phyloP scores from a whole-genome alignment of 2,797 vertebrate genomes.

The Jordanella pulchra region DNA sequence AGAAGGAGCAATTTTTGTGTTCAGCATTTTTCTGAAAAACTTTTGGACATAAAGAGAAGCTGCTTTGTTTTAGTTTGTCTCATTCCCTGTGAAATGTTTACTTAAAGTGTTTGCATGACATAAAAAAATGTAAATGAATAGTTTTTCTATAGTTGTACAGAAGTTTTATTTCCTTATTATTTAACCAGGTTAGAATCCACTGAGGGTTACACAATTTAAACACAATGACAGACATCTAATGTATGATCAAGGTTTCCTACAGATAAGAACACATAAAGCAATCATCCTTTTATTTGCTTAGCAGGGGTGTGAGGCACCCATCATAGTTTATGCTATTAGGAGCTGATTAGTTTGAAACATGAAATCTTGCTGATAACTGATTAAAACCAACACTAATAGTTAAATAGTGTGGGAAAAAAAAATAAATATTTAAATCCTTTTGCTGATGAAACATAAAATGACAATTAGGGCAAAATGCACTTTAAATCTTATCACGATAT shows the following conservation, averaged over 20 bases:
- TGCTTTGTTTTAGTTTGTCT: background rate
- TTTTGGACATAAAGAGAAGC: background rate
- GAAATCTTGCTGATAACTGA: too few species aligned
- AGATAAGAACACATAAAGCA: too few species aligned
- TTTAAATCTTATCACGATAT: too few species aligned
- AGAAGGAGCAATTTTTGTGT: background rate
- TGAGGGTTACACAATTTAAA: background rate
- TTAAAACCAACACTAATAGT: too few species aligned
- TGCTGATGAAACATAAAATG: too few species aligned
- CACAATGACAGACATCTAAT: background rate
- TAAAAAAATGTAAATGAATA: background rate
- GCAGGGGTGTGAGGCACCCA: background rate
- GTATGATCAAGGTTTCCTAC: background rate
- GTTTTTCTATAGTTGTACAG: background rate
- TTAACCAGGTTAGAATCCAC: background rate
- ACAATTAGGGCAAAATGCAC: too few species aligned
- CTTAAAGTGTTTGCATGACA: background rate
- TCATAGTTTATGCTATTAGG: background rate
- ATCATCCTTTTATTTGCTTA: background rate
- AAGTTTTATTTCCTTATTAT: background rate
- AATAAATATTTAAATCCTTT: too few species aligned
- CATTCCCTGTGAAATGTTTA: background rate
- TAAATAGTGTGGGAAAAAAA: too few species aligned
- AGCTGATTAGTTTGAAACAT: background rate
- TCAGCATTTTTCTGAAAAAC: background rate